Percentiles rank a stretch among this genome's conserved stretches.
phyloP scores from a whole-genome alignment of 2,797 vertebrate genomes.

The Pitangus sulphuratus region DNA sequence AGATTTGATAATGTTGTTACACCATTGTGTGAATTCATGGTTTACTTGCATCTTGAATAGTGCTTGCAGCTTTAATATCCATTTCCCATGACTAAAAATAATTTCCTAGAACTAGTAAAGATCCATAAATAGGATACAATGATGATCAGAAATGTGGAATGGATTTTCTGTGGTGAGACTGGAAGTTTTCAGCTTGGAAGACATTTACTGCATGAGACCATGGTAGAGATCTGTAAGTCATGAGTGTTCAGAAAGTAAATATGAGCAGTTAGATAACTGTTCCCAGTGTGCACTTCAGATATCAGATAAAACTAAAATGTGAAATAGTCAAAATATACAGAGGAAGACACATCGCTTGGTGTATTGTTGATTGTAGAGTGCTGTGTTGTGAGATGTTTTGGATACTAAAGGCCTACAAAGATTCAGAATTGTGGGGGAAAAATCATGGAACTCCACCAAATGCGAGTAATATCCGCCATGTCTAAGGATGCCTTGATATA shows the following conservation, averaged over 20 bases:
- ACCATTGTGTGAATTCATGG: not conserved
- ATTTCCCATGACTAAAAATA: not conserved
- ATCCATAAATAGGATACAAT: not conserved
- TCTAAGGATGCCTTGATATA: not conserved
- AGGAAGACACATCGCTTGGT: not conserved
- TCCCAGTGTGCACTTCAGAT: not conserved
- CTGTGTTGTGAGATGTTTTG: not conserved
- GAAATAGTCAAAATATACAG: not conserved
- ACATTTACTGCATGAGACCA: accelerated
- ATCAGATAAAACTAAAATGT: not conserved
- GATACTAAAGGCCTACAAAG: not conserved
- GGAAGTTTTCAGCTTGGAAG: not conserved
- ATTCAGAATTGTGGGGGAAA: not conserved
- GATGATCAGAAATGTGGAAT: not conserved
- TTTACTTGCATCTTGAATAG: not conserved
- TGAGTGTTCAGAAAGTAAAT: not conserved
- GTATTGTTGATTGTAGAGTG: not conserved
- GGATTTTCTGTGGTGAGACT: not conserved
- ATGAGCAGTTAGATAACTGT: not conserved
- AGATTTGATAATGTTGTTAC: not conserved
- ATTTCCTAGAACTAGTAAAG: not conserved
- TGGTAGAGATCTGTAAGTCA: not conserved
- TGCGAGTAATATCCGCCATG: not conserved
- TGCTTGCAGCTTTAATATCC: not conserved
- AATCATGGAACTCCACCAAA: not conserved